A percentile compares a stretch with the other conserved stretches of the same genome.
Evolutionary conservation across 2,113 vertebrate genomes (phyloP).

Genomic region (Sphaerodactylus townsendi): DNA sequence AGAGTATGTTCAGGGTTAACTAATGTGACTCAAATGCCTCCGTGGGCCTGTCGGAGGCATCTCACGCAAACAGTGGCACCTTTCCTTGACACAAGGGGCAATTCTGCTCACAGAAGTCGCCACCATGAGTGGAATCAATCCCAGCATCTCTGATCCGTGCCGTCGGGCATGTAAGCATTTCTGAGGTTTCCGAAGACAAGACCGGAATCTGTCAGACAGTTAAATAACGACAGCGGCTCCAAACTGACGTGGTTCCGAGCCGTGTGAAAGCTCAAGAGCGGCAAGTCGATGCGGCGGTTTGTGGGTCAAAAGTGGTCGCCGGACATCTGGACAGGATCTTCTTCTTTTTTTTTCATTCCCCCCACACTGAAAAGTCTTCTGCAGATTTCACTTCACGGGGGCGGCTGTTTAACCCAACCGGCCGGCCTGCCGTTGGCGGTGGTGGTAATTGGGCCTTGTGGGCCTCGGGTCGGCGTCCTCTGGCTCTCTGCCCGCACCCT

Average conservation of each 20-base stretch:
- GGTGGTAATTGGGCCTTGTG: slow-evolving; percentile 66
- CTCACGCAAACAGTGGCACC: no score
- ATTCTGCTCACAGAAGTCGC: no score
- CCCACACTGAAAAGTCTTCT: slow-evolving; percentile 32
- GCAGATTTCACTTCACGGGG: slow-evolving; percentile 29
- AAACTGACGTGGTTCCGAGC: background rate
- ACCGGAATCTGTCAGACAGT: background rate
- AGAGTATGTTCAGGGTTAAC: background rate
- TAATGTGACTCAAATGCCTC: background rate
- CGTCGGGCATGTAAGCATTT: background rate
- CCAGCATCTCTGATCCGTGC: no score
- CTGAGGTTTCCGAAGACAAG: background rate
- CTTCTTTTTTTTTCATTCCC: background rate
- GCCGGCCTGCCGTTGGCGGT: slow-evolving; percentile 26
- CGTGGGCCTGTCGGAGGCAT: no score
- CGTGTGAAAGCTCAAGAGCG: background rate
- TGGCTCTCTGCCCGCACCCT: slow-evolving; percentile 36
- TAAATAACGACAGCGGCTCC: background rate
- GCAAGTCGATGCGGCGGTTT: background rate
- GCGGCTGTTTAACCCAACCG: slow-evolving; percentile 73
- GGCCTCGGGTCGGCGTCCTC: slow-evolving; percentile 53
- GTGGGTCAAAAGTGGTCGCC: background rate
- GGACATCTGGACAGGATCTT: background rate
- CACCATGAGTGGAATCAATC: no score
- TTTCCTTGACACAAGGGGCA: no score